These are phyloP conservation scores for Rhodeus uyekii DNA, from an alignment of 2,797 vertebrate genomes.

Conservation along the genomic window DNA sequence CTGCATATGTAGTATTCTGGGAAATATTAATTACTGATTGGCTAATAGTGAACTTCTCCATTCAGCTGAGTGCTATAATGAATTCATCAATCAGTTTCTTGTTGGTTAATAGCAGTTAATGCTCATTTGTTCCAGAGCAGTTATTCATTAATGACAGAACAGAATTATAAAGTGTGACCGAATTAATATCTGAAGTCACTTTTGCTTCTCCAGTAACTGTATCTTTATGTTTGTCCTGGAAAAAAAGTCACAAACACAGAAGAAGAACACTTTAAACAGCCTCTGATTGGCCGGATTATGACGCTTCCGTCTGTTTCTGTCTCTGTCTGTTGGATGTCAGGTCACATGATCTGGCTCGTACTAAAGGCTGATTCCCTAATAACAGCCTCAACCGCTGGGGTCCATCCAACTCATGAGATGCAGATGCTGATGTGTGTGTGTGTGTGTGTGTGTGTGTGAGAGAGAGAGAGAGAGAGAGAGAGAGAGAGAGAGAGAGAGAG, in stretches of 20 bases:
- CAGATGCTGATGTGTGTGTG: conserved; percentile 28
- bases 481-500: too few species aligned
- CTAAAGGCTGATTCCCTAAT: conserved; percentile 27
- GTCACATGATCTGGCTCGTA: conserved; percentile 24
- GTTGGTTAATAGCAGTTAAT: too few species aligned
- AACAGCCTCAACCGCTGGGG: conserved; percentile 20
- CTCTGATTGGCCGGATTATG: background rate
- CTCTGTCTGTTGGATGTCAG: background rate
- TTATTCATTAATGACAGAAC: too few species aligned
- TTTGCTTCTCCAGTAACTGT: background rate
- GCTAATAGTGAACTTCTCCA: too few species aligned
- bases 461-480: too few species aligned
- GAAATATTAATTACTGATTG: too few species aligned
- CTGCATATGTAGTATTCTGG: too few species aligned
- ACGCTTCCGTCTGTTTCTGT: background rate
- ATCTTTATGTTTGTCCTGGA: background rate
- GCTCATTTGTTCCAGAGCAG: background rate
- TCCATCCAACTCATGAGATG: conserved; percentile 31
- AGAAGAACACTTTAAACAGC: background rate
- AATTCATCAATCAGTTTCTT: too few species aligned
- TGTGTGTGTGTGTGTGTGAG: conserved; percentile 20
- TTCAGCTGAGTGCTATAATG: too few species aligned
- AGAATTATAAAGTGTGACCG: too few species aligned
- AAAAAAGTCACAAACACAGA: background rate
- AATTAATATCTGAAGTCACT: too few species aligned